Percentiles rank a stretch among this genome's conserved stretches.
Evolutionary conservation across 2,113 vertebrate genomes (phyloP).

Genomic region (Sylvilagus bachmani): DNA sequence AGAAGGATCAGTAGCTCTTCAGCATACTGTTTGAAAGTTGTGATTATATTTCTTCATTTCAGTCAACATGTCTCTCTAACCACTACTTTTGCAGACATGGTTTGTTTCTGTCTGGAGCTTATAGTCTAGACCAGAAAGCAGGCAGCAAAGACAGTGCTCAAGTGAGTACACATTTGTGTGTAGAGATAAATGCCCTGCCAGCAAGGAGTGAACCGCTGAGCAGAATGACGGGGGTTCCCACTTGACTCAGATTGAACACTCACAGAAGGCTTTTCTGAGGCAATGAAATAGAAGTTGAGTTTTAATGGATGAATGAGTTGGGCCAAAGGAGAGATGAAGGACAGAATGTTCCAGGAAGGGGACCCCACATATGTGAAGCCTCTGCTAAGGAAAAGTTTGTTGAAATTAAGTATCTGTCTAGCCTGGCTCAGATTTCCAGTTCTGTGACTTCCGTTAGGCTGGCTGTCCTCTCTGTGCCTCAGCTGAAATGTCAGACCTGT

Average conservation of each 20-base stretch:
- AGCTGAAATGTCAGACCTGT: background rate
- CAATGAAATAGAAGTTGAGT: background rate
- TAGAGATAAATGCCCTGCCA: background rate
- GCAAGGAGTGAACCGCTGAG: background rate
- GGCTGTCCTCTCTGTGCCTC: background rate
- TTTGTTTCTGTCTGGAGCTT: background rate
- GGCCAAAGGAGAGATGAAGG: background rate
- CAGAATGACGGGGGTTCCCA: background rate
- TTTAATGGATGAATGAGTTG: background rate
- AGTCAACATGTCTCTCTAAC: background rate
- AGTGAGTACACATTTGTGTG: background rate
- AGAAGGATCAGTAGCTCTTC: background rate
- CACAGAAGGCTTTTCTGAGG: background rate
- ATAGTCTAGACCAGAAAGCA: background rate
- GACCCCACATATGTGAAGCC: background rate
- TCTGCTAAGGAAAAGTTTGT: background rate
- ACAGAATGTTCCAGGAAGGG: background rate
- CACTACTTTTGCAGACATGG: background rate
- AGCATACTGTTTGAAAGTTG: background rate
- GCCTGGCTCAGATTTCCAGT: background rate
- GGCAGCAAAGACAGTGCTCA: too few species aligned
- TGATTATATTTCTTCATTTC: background rate
- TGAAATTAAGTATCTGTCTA: background rate
- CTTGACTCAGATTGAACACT: background rate
- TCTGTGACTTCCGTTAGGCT: background rate